phyloP scores from a whole-genome alignment of 2,113 vertebrate species.

The Manacus vitellinus region DNA sequence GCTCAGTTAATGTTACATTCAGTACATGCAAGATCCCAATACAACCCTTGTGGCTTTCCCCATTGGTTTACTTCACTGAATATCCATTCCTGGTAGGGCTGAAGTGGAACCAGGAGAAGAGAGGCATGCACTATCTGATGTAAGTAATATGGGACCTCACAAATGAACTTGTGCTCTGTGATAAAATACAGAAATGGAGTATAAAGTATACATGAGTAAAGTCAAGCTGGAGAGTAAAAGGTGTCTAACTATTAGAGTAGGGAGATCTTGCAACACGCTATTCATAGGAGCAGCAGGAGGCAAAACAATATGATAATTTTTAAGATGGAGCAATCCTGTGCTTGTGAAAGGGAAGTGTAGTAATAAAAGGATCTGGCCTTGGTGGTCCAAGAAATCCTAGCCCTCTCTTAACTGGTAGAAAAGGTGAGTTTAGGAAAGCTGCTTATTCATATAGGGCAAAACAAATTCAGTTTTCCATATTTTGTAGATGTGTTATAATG shows the following conservation, averaged over 20 bases:
- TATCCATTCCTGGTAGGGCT: background rate
- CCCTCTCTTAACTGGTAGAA: background rate
- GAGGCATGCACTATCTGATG: background rate
- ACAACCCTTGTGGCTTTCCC: conserved; percentile 48
- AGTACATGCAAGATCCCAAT: conserved; percentile 3
- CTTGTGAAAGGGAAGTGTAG: background rate
- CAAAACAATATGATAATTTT: background rate
- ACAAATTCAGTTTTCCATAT: background rate
- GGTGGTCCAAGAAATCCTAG: background rate
- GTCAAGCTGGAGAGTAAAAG: background rate
- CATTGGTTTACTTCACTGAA: background rate
- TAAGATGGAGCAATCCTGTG: background rate
- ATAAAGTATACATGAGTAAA: background rate
- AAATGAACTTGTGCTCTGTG: background rate
- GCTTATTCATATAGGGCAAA: background rate
- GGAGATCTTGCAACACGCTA: background rate
- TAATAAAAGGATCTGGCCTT: background rate
- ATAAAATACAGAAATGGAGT: background rate
- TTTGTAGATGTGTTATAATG: background rate
- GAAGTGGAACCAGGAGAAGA: background rate
- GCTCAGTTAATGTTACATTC: conserved; percentile 37
- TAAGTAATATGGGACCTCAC: background rate
- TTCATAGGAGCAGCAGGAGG: background rate
- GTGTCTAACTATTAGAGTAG: background rate
- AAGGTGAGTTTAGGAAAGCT: background rate